Evolutionary conservation across 2,797 vertebrate species (phyloP).

Genomic region (Syndactyla subalaris): DNA sequence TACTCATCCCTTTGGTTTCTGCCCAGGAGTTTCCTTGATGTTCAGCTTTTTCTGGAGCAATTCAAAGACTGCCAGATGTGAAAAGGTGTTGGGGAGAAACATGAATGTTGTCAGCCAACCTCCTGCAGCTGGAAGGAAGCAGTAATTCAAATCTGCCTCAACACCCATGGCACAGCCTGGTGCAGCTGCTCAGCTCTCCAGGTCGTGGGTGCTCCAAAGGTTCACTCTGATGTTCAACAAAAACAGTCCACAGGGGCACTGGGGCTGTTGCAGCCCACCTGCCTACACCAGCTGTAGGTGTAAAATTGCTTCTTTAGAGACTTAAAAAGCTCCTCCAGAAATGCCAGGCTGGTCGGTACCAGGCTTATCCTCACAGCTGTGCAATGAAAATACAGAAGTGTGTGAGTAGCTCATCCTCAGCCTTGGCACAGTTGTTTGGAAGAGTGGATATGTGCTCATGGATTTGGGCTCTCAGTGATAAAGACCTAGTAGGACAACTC

Average conservation of each 20-base stretch:
- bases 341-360: background rate
- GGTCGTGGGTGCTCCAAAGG: background rate
- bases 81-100: background rate
- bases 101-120: background rate
- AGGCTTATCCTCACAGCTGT: background rate
- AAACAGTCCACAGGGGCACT: fast-evolving
- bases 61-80: background rate
- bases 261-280: background rate
- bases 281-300: background rate
- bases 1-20: background rate
- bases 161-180: background rate
- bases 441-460: background rate
- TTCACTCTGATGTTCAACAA: background rate
- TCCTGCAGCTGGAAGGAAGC: background rate
- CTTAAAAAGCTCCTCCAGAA: background rate
- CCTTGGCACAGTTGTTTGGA: background rate
- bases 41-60: background rate
- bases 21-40: background rate
- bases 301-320: background rate
- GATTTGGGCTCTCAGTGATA: background rate
- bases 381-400: background rate
- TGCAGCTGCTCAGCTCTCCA: background rate
- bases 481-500: background rate
- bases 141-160: background rate
- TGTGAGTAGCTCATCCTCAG: background rate